Conservation (phyloP, 2,888 invertebrate species). For the Xiphydria camelus region DNA sequence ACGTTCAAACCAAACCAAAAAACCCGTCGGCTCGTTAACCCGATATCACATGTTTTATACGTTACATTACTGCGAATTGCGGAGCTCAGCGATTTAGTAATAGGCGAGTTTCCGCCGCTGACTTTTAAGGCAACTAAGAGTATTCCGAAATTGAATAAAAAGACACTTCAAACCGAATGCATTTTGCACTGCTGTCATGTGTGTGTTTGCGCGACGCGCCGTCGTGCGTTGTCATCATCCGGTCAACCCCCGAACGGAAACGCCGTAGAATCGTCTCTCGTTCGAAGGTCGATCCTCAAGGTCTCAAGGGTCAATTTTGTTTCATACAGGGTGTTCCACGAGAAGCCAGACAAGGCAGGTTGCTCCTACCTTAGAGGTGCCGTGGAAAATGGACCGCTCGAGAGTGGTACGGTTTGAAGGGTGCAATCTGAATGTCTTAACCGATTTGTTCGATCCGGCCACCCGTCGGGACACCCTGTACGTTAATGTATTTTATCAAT, state of each 20-base stretch:
- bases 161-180: constrained; percentile 31
- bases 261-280: too few relatives aligned
- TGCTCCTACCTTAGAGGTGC: constrained; percentile 22
- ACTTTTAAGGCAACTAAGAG: too few relatives aligned
- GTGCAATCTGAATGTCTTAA: constrained; percentile 16
- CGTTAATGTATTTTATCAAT: constrained; percentile 16
- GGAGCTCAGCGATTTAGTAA: too few relatives aligned
- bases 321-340: constrained; percentile 44
- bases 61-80: constrained; percentile 8
- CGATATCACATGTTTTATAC: constrained; percentile 39
- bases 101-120: too few relatives aligned
- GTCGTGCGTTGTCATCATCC: too few relatives aligned
- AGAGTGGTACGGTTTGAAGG: constrained; percentile 24
- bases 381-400: constrained; percentile 21
- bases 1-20: constrained; percentile 50
- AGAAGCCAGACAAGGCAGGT: constrained; percentile 27
- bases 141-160: constrained; percentile 37
- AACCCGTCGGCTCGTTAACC: constrained; percentile 40
- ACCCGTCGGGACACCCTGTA: constrained; percentile 42
- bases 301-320: constrained; percentile 16
- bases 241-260: too few relatives aligned
- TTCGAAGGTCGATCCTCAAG: background rate
- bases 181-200: constrained; percentile 30
- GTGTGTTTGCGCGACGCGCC: constrained; percentile 2
- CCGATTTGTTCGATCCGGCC: background rate